Conservation (phyloP, 2,888 invertebrate species). For the Operophtera brumata region DNA sequence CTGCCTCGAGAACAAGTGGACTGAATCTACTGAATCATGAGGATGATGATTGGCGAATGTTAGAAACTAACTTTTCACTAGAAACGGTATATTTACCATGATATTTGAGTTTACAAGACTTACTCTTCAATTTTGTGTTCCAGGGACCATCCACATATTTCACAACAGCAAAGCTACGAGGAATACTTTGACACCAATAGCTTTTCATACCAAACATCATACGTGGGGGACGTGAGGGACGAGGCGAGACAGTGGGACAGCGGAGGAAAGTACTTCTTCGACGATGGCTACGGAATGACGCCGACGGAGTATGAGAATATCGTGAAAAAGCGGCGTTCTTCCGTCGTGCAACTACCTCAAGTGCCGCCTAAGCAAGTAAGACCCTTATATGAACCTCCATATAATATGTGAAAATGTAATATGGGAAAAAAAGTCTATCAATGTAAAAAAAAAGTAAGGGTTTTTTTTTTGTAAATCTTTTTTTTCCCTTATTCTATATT, state of each 20-base stretch:
- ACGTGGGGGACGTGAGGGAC: conserved; percentile 84
- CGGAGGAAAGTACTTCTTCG: conserved; percentile 78
- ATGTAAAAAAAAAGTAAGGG: too few species aligned
- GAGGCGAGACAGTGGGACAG: conserved; percentile 28
- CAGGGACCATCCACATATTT: conserved; percentile 77
- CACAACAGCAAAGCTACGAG: conserved; percentile 80
- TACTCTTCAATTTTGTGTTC: conserved; percentile 25
- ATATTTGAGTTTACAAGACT: too few species aligned
- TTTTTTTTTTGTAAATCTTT: too few species aligned
- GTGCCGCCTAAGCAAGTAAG: conserved; percentile 66
- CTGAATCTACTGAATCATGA: too few species aligned
- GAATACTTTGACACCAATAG: conserved; percentile 84
- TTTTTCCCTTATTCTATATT: too few species aligned
- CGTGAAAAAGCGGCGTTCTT: conserved; percentile 77
- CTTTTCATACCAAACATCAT: conserved; percentile 82
- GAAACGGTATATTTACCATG: too few species aligned
- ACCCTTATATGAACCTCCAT: conserved; percentile 3
- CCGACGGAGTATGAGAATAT: conserved; percentile 81
- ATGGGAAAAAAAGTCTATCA: too few species aligned
- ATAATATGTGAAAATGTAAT: too few species aligned
- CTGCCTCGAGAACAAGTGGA: too few species aligned
- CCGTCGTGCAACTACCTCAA: conserved; percentile 76
- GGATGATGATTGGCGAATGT: too few species aligned
- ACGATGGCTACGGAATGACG: conserved; percentile 67
- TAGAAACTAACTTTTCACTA: too few species aligned